Evolutionary conservation across 2,888 invertebrate species (phyloP).

Genomic region (Andrena chrysosceles): DNA sequence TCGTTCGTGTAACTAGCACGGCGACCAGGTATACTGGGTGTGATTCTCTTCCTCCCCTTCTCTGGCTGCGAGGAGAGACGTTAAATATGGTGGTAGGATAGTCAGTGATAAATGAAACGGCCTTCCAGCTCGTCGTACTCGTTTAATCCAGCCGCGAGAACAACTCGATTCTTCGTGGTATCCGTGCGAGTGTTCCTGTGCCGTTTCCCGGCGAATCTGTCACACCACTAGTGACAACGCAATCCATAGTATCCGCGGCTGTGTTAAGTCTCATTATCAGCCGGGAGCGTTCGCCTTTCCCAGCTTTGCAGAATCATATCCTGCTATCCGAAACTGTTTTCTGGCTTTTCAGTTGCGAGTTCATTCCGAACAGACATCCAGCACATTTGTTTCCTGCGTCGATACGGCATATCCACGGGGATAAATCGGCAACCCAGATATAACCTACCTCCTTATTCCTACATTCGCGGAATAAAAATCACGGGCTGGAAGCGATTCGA

Average conservation of each 20-base stretch:
- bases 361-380: no score
- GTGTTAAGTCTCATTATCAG: not conserved
- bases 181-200: not conserved
- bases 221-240: conserved; percentile 11
- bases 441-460: conserved; percentile 27
- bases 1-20: conserved; percentile 66
- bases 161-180: conserved; percentile 23
- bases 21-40: conserved; percentile 8
- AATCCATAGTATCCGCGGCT: not conserved
- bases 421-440: not conserved
- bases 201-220: conserved; percentile 13
- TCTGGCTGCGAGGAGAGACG: not conserved
- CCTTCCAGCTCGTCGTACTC: conserved; percentile 14
- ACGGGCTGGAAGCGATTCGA: conserved; percentile 44
- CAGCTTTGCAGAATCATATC: no score
- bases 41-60: conserved; percentile 2
- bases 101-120: conserved; percentile 50
- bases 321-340: no score
- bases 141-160: conserved; percentile 43
- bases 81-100: conserved; percentile 41
- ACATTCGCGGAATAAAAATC: conserved; percentile 41
- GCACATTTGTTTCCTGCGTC: no score
- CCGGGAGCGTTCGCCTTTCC: not conserved
- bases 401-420: not conserved
- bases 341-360: no score